Conservation (phyloP, 1,140 invertebrate genomes). For the Philopotamus ludificatus region DNA sequence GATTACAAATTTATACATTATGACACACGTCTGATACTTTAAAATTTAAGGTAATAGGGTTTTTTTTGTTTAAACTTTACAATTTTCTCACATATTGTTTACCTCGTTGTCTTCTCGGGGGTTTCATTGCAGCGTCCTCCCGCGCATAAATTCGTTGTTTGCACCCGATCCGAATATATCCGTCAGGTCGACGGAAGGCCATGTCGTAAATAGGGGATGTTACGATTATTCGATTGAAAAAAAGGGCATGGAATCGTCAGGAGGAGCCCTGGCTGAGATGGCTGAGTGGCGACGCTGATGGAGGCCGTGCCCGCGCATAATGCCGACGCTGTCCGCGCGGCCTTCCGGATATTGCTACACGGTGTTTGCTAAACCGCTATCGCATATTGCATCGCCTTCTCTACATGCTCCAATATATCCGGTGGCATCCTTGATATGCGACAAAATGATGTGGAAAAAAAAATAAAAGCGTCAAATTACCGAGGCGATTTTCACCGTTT, state of each 20-base stretch:
- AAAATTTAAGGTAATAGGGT: no score
- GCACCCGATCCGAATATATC: not conserved
- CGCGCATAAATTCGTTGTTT: slow-evolving; percentile 3
- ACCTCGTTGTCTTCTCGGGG: no score
- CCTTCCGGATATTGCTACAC: slow-evolving; percentile 4
- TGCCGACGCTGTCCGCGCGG: slow-evolving; percentile 19
- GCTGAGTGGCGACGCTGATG: slow-evolving; percentile 8
- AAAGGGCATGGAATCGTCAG: slow-evolving; percentile 11
- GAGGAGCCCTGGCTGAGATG: slow-evolving; percentile 1
- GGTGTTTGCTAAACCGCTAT: not conserved
- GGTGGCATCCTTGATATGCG: no score
- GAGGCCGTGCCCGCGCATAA: slow-evolving; percentile 37
- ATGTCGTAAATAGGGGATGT: slow-evolving; percentile 19
- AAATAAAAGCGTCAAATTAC: no score
- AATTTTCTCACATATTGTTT: no score
- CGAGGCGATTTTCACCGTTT: no score
- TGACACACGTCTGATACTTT: no score
- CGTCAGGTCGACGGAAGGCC: slow-evolving; percentile 12
- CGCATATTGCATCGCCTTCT: not conserved
- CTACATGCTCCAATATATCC: no score
- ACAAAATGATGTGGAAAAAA: no score
- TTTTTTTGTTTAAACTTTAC: no score
- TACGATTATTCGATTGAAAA: slow-evolving; percentile 28
- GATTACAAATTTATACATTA: no score
- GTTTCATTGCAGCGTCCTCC: not conserved